A percentile compares a stretch with the other conserved stretches of the same genome.
Conservation (phyloP, 2,113 vertebrate species). For the Gobius niger region DNA sequence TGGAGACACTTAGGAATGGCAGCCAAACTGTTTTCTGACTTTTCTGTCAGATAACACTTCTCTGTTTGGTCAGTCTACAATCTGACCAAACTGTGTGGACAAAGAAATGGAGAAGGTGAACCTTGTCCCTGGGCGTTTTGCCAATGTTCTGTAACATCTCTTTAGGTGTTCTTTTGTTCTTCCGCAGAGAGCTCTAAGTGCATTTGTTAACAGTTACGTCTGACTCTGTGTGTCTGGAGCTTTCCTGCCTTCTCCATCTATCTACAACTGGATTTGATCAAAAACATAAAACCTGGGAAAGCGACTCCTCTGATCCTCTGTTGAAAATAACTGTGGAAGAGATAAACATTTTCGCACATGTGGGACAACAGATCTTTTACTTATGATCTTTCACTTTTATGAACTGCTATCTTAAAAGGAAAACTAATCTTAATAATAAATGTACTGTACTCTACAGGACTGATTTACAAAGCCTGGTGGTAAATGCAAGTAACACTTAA, state of each 20-base stretch:
- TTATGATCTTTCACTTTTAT: background rate
- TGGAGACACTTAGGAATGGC: too few relatives aligned
- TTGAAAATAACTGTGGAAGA: background rate
- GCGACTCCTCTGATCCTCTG: background rate
- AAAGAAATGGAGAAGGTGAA: slow-evolving; percentile 18
- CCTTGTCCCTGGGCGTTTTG: slow-evolving; percentile 8
- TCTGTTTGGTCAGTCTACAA: background rate
- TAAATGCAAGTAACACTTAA: too few relatives aligned
- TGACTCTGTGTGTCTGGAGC: slow-evolving; percentile 8
- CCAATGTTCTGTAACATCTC: slow-evolving; percentile 28
- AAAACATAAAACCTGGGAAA: slow-evolving; percentile 10
- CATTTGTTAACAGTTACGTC: slow-evolving; percentile 34
- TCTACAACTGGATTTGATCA: slow-evolving; percentile 22
- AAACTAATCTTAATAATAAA: background rate
- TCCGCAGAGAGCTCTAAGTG: slow-evolving; percentile 34
- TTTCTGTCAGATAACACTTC: too few relatives aligned
- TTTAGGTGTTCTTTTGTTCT: slow-evolving; percentile 33
- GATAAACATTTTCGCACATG: background rate
- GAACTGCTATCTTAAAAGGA: too few relatives aligned
- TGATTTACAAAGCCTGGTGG: too few relatives aligned
- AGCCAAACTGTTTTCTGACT: too few relatives aligned
- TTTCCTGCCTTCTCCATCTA: slow-evolving; percentile 17
- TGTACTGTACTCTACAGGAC: background rate
- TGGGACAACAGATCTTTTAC: background rate
- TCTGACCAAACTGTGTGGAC: background rate